These are phyloP conservation scores for Brachylomia viminalis DNA, from an alignment of 2,888 invertebrate genomes.

Conservation along the genomic window DNA sequence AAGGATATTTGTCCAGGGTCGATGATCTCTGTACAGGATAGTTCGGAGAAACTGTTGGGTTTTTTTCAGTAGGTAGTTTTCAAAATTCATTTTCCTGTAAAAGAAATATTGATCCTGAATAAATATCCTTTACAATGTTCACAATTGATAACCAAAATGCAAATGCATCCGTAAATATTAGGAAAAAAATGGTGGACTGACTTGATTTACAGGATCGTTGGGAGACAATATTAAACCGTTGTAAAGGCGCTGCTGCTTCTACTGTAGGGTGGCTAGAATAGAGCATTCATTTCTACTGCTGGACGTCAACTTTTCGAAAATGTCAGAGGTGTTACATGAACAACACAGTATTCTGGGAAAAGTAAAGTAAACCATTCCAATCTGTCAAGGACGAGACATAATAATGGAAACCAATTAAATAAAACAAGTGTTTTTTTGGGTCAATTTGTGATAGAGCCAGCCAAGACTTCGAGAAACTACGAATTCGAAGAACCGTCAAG, in stretches of 20 bases:
- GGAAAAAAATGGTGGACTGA: not conserved
- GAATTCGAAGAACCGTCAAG: constrained; percentile 8
- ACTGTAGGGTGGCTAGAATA: no score
- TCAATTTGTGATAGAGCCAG: constrained; percentile 20
- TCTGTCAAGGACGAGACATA: constrained; percentile 35
- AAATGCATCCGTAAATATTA: fast-evolving
- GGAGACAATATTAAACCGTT: not conserved
- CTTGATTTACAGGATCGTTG: not conserved
- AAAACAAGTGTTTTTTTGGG: constrained; percentile 36
- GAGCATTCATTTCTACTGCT: not conserved
- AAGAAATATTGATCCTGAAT: not conserved
- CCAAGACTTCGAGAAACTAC: constrained; percentile 39
- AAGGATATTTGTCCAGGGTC: constrained; percentile 46
- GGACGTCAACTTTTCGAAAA: not conserved
- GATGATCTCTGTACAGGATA: constrained; percentile 25
- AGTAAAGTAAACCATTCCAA: constrained; percentile 10
- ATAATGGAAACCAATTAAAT: constrained; percentile 19
- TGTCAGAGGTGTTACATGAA: not conserved
- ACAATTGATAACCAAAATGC: no score
- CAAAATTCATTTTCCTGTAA: not conserved
- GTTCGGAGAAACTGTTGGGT: constrained; percentile 6
- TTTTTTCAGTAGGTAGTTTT: not conserved
- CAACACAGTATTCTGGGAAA: constrained; percentile 4
- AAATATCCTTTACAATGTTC: no score
- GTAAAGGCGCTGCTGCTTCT: not conserved